These are phyloP conservation scores for Neopelma chrysocephalum DNA, from an alignment of 2,797 vertebrate genomes.

Conservation along the genomic window DNA sequence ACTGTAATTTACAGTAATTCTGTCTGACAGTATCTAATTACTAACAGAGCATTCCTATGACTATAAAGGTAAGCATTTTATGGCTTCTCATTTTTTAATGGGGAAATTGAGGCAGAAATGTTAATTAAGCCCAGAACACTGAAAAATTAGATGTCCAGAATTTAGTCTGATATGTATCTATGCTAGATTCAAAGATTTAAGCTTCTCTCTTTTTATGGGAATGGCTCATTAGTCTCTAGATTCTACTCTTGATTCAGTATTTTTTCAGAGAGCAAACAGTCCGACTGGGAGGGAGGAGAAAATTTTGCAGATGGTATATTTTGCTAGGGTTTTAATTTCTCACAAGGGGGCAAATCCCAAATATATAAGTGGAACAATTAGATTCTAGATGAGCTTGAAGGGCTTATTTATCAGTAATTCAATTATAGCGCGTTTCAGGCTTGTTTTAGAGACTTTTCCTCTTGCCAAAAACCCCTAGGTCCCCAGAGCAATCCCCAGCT, in stretches of 20 bases:
- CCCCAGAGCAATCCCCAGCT: not conserved
- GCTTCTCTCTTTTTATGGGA: not conserved
- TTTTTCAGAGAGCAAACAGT: not conserved
- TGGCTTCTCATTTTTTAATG: conserved; percentile 47
- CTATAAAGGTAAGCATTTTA: conserved; percentile 62
- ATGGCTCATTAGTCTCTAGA: not conserved
- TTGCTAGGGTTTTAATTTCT: not conserved
- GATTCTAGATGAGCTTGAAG: not conserved
- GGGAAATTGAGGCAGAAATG: conserved; percentile 55
- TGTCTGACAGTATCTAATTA: conserved; percentile 64
- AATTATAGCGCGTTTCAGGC: not conserved
- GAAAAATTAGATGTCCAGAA: conserved; percentile 17
- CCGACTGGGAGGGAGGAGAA: not conserved
- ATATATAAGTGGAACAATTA: not conserved
- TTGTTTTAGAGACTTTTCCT: not conserved
- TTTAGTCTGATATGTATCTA: not conserved
- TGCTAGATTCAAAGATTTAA: conserved; percentile 12
- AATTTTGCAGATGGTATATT: not conserved
- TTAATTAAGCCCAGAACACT: conserved; percentile 37
- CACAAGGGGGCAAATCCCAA: not conserved
- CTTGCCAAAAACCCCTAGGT: not conserved
- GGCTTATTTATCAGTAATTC: not conserved
- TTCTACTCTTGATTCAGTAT: not conserved
- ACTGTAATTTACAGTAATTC: conserved; percentile 66
- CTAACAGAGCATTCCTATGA: conserved; percentile 35